Conservation (phyloP, 2,797 vertebrate genomes). For the Adrianichthys oophorus region DNA sequence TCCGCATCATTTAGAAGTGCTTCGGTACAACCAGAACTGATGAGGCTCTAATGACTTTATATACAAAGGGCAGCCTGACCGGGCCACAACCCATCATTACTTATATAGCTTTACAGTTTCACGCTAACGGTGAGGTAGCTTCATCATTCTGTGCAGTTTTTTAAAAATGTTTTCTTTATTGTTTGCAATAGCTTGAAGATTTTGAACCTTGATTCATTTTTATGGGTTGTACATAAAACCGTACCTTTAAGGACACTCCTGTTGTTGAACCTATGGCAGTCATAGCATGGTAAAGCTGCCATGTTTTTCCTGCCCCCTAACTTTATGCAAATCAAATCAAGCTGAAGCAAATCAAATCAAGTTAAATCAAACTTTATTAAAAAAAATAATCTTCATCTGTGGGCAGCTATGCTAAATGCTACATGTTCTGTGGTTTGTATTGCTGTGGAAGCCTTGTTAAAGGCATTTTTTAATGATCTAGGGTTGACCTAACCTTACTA, state of each 20-base stretch:
- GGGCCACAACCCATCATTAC: constrained; percentile 44
- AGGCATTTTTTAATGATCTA: constrained; percentile 39
- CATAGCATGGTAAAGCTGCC: no score
- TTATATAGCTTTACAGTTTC: constrained; percentile 6
- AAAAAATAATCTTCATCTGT: constrained; percentile 15
- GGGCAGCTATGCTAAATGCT: constrained; percentile 45
- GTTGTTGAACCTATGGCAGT: no score
- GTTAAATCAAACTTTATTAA: no score
- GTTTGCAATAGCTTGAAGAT: constrained; percentile 7
- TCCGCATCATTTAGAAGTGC: constrained; percentile 76
- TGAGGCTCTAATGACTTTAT: constrained; percentile 78
- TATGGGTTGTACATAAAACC: constrained; percentile 10
- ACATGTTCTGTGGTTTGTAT: constrained; percentile 4
- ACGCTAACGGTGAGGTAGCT: constrained; percentile 8
- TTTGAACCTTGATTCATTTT: constrained; percentile 2
- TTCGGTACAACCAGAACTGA: constrained; percentile 73
- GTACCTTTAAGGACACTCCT: constrained; percentile 10
- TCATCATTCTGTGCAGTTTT: constrained; percentile 5
- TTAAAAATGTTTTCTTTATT: constrained; percentile 11
- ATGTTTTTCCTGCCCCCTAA: no score
- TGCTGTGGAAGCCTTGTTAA: constrained; percentile 12
- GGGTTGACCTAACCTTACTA: constrained; percentile 47
- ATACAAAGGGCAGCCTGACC: constrained; percentile 68
- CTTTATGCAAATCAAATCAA: no score
- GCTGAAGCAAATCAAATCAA: no score